Evolutionary conservation across 2,888 invertebrate genomes (phyloP).

Genomic region (Seira musarum): DNA sequence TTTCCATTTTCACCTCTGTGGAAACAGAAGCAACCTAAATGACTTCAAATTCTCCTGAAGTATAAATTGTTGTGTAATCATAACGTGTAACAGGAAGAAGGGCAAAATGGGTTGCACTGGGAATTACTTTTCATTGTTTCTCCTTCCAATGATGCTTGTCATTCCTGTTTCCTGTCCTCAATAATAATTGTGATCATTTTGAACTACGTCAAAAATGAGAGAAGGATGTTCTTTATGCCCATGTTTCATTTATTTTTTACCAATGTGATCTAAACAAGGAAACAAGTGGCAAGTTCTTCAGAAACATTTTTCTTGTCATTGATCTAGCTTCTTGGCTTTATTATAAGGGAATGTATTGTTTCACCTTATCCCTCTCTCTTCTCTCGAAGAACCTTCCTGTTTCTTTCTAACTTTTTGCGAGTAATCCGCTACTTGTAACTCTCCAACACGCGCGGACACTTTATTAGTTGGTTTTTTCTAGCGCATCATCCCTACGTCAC

Average conservation of each 20-base stretch:
- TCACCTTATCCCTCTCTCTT: conserved; percentile 11
- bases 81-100: background rate
- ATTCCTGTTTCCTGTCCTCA: no score
- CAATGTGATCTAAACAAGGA: conserved; percentile 34
- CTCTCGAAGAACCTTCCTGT: background rate
- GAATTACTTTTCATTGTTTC: conserved; percentile 44
- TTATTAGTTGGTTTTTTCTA: conserved; percentile 30
- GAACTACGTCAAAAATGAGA: background rate
- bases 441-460: background rate
- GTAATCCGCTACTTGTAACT: background rate
- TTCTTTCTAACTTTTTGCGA: background rate
- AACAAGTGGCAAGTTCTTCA: conserved; percentile 49
- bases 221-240: background rate
- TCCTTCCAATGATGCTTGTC: background rate
- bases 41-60: background rate
- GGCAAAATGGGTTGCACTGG: conserved; percentile 34
- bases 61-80: background rate
- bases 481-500: conserved; percentile 31
- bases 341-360: background rate
- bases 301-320: conserved; percentile 51
- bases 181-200: no score
- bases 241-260: conserved; percentile 10
- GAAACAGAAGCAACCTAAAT: background rate
- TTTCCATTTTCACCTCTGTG: background rate
- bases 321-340: conserved; percentile 32